Evolutionary conservation across 1,140 invertebrate genomes (phyloP), one percentile per base, ranked within the genome.

Genomic region (Neodiprion virginianus): DNA sequence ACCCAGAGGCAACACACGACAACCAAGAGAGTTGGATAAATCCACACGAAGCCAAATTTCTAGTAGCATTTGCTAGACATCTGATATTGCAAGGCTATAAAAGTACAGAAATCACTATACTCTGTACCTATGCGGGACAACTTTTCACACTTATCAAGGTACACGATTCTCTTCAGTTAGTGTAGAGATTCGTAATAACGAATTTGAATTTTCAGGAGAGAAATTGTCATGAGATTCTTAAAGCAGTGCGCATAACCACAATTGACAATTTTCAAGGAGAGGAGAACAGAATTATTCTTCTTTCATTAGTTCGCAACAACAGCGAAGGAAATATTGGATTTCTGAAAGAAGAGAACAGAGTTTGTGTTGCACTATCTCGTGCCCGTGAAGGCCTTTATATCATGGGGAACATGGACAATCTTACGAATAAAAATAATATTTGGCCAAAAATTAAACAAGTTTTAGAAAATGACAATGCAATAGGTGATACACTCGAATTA

Each of bases 241-340:
- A 79, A 67, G 82, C 88, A n/a, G 88, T 93, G 9, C 87, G 89
- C 71, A 90, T 96, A 21, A 91, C 91, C 61, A 91, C 92, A 7
- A 91, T 97, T 1, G 96, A 97, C 84, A 96, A 95, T 82, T 96
- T 91, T 82, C 95, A 96, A 89, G 96, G 96, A 1, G 93, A 96
- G 84, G 96, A 97, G 86, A 94, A 92, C 53, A 92, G 95, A 78
- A 96, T 97, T 48, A 93, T 97, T 73, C 81, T 97, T 3, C 82
- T 97, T 10, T 97, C 96, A 0, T 86, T 97, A 4, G 95, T 97
- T 0, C 88, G 96, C 74, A 96, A 93, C 83, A 94, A 94, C 80
- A 75, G 84, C 8, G 86, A 92, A 8, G 89, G 89, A n/a, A 91
- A 89, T 48, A 92, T 96, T 81, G 96, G 96, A 5, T 97, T 96